Evolutionary conservation across 2,888 invertebrate genomes (phyloP), one percentile per base, ranked within the genome.

Genomic region (Xestia c-nigrum): DNA sequence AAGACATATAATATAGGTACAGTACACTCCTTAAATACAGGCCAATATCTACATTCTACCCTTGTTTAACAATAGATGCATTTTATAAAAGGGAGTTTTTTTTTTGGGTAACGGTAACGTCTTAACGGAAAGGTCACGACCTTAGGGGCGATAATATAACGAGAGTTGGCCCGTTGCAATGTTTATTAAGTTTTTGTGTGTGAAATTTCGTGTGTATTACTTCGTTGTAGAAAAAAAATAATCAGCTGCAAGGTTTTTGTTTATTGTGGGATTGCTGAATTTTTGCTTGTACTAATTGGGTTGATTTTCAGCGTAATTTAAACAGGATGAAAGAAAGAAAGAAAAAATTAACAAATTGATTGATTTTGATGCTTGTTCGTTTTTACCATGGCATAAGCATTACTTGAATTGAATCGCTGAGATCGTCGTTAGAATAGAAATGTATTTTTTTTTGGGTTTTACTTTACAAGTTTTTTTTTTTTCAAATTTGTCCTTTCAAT

Each of bases 151-250:
- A 63, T 68, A 70, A 74, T 72, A 66, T 63, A 66, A 82, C 71
- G 63, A 76, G 61, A 81, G 24, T 38, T 50, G 21, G 40, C 59
- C 74, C 74, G 74, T 82, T 85, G 83, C 72, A 78, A 70, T 82
- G 74, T 78, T 83, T 72, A 85, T 82, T 78, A 78, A 40, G 65
- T 74, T 85, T 78, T 78, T 84, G n/a, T 85, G 85, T 84, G 74
- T 72, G 85, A 85, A 82, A 31, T 64, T 16, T 38, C 5, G 59
- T 19, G 55, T 16, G 12, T 63, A 65, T 14, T 59, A 14, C 40
- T 47, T 43, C 21, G 14, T n/a, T 52, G 57, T 31, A 50, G 40
- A 59, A 72, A 83, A 83, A 83, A 38, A 3, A 7, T 3, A 9
- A 52, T 57, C 71, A 67, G 63, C 67, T 71, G 70, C 24, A 38